Evolutionary conservation across 2,888 invertebrate genomes (phyloP).

Genomic region (Entomobrya multifasciata): DNA sequence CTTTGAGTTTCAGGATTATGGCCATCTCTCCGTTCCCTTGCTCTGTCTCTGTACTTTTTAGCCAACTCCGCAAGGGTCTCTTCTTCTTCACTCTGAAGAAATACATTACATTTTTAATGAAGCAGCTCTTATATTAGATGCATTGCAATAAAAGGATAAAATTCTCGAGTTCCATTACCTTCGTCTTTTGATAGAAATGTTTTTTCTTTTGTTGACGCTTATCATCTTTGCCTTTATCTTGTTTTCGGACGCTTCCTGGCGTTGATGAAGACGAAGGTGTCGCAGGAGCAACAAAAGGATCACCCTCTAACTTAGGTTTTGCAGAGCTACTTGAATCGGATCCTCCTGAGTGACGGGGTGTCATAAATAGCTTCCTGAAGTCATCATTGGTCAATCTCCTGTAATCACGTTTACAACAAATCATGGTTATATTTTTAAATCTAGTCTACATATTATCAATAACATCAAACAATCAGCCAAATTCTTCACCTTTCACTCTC

Average conservation of each 20-base stretch:
- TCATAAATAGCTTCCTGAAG: conserved; percentile 97
- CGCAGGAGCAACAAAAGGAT: conserved; percentile 77
- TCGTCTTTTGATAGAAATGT: conserved; percentile 90
- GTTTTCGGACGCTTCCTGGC: conserved; percentile 76
- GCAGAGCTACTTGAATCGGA: conserved; percentile 73
- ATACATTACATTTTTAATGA: not conserved
- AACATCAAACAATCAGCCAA: too few species aligned
- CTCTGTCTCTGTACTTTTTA: conserved; percentile 95
- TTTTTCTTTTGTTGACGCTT: conserved; percentile 94
- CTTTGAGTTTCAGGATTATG: conserved; percentile 90
- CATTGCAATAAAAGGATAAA: too few species aligned
- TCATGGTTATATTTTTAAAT: too few species aligned
- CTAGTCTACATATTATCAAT: not conserved
- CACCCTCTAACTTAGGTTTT: conserved; percentile 60
- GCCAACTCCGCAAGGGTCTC: conserved; percentile 96
- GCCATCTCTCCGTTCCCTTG: conserved; percentile 94
- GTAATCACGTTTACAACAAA: conserved; percentile 24
- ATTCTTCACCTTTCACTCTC: conserved; percentile 71
- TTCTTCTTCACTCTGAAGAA: conserved; percentile 95
- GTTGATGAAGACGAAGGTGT: conserved; percentile 79
- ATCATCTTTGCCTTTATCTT: conserved; percentile 85
- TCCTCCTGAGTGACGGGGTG: conserved; percentile 88
- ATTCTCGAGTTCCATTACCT: too few species aligned
- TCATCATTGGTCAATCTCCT: conserved; percentile 94
- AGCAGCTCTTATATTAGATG: too few species aligned